Percentiles rank a stretch among this genome's conserved stretches.
Conservation (phyloP, 2,113 vertebrate species). For the Thermophis baileyi region DNA sequence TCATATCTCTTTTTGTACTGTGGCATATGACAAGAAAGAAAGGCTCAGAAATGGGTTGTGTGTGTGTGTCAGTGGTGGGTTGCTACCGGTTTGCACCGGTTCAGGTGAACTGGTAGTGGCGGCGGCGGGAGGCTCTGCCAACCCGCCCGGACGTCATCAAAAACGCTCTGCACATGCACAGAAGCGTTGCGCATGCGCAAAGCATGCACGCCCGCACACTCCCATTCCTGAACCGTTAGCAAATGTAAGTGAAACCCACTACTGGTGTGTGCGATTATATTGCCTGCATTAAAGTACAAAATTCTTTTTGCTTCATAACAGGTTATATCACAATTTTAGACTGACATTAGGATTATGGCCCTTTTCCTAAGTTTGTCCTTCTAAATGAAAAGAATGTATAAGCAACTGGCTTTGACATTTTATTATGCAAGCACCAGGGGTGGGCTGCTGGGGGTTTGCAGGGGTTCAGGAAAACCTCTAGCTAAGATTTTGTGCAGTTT, state of each 20-base stretch:
- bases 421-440: constrained; percentile 34
- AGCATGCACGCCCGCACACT: too few species aligned
- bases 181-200: too few species aligned
- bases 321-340: background rate
- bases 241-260: too few species aligned
- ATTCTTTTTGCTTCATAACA: constrained; percentile 10
- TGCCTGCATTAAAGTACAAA: background rate
- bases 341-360: constrained; percentile 35
- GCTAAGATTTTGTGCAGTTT: too few species aligned
- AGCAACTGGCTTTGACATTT: constrained; percentile 50
- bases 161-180: too few species aligned
- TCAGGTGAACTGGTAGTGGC: too few species aligned
- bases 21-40: background rate
- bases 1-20: background rate
- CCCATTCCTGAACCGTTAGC: too few species aligned
- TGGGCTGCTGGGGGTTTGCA: too few species aligned
- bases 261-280: background rate
- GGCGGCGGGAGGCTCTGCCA: too few species aligned
- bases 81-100: too few species aligned
- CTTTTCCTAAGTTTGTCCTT: constrained; percentile 39
- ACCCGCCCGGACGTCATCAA: too few species aligned
- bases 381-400: constrained; percentile 6
- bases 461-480: too few species aligned
- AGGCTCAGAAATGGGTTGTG: background rate
- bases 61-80: background rate